Evolutionary conservation across 2,888 invertebrate genomes (phyloP).

Genomic region (Meandrusa payeni): DNA sequence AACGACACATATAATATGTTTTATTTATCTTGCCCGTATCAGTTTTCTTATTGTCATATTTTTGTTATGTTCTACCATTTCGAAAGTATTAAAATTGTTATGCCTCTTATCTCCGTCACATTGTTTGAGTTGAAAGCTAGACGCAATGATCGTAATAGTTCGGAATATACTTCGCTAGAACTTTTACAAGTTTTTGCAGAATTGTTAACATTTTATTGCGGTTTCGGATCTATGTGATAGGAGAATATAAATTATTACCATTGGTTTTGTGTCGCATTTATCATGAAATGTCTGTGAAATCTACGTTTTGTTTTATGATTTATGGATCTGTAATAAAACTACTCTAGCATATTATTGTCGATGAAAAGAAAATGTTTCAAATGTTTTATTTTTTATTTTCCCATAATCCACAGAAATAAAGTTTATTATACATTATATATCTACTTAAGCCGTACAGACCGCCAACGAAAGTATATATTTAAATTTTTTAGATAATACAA

Average conservation of each 20-base stretch:
- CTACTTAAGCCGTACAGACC: too few species aligned
- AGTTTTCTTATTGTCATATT: slow-evolving; percentile 36
- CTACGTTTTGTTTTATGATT: slow-evolving; percentile 16
- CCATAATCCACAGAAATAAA: too few species aligned
- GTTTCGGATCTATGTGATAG: slow-evolving; percentile 28
- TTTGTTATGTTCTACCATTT: slow-evolving; percentile 21
- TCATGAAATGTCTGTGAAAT: slow-evolving; percentile 25
- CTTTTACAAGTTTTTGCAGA: slow-evolving; percentile 28
- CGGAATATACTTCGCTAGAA: slow-evolving; percentile 23
- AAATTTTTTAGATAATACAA: too few species aligned
- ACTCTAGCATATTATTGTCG: neutral
- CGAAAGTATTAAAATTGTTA: slow-evolving; percentile 21
- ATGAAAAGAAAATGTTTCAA: too few species aligned
- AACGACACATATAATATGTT: slow-evolving; percentile 45
- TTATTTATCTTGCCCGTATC: slow-evolving; percentile 50
- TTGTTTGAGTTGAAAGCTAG: slow-evolving; percentile 30
- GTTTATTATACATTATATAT: too few species aligned
- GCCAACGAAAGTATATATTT: too few species aligned
- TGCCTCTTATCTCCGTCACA: slow-evolving; percentile 26
- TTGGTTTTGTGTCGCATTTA: slow-evolving; percentile 27
- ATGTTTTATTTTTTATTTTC: too few species aligned
- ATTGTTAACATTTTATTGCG: slow-evolving; percentile 23
- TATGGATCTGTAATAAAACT: slow-evolving; percentile 3
- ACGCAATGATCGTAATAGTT: slow-evolving; percentile 24
- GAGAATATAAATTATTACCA: slow-evolving; percentile 33